phyloP scores from a whole-genome alignment of 2,888 invertebrate species.

The Coronaproctus castanopsis region DNA sequence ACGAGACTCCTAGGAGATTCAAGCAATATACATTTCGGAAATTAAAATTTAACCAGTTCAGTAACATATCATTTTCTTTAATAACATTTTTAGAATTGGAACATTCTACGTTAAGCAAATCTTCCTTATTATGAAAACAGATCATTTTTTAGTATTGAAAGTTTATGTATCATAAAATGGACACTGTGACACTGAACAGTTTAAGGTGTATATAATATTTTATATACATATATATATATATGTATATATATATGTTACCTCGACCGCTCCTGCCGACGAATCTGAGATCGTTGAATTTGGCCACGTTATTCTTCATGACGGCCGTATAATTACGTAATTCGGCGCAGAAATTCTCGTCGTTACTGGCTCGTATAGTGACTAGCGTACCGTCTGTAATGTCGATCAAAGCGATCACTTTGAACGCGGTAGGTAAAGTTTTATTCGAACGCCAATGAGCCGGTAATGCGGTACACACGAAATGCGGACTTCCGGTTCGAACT shows the following conservation, averaged over 20 bases:
- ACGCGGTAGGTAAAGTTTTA: slow-evolving; percentile 90
- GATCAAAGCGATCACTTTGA: slow-evolving; percentile 86
- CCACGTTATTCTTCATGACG: slow-evolving; percentile 94
- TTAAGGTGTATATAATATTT: too few relatives aligned
- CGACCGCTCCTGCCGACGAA: slow-evolving; percentile 96
- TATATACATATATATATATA: too few relatives aligned
- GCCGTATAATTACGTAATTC: slow-evolving; percentile 87
- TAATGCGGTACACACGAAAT: slow-evolving; percentile 83
- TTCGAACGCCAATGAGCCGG: slow-evolving; percentile 96
- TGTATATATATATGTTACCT: slow-evolving; percentile 63
- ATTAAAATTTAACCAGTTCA: too few relatives aligned
- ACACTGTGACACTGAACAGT: too few relatives aligned
- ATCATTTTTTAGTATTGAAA: too few relatives aligned
- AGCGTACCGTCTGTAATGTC: slow-evolving; percentile 90
- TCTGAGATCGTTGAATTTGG: slow-evolving; percentile 94
- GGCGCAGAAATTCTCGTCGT: slow-evolving; percentile 94
- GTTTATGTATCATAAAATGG: too few relatives aligned
- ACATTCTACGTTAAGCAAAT: too few relatives aligned
- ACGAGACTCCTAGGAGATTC: too few relatives aligned
- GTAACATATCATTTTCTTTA: too few relatives aligned
- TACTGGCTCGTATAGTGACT: slow-evolving; percentile 88
- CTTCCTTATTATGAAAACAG: too few relatives aligned
- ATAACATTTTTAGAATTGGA: too few relatives aligned
- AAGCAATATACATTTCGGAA: too few relatives aligned
- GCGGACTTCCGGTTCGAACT: slow-evolving; percentile 78